Evolutionary conservation across 1,140 invertebrate genomes (phyloP), one percentile per base, ranked within the genome.

Genomic region (Musca domestica): DNA sequence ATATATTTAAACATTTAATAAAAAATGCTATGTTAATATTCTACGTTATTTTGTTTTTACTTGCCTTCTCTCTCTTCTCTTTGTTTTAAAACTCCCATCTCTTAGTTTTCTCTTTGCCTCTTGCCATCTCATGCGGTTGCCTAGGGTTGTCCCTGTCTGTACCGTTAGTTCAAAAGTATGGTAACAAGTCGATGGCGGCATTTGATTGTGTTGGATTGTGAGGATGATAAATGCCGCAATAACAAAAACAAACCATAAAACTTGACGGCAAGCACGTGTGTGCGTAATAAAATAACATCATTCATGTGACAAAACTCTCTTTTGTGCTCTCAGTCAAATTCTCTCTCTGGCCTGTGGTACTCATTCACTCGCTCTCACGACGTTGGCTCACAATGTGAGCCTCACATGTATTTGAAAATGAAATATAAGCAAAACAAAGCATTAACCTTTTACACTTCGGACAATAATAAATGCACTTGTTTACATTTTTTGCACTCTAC

Each of bases 171-270:
- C 14, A 20, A 22, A 41, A 41, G 6, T 41, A 41, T 41, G 34
- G 4, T 41, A 41, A 41, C 34, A 41, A 41, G 34, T 41, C 34
- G 34, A 41, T 41, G 34, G 34, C 34, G 34, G 34, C 10, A 12
- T 12, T 41, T 41, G 34, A 41, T 41, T 41, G 34, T 41, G 34
- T 41, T 12, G 34, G 56, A 17, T 61, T n/a, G n/a, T n/a, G n/a
- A n/a, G 56, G 56, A 30, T 61, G 56, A 61, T 61, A 64, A 64
- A 68, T 61, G 63, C 48, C 67, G 61, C 63, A 67, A 54, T 67
- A 74, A 75, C 73, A 75, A 75, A 73, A 75, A 75, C 74, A 75
- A 75, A 75, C 74, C 74, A 74, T 75, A 74, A 75, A 75, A 75
- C 67, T 71, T 74, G 66, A 70, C 69, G 74, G 66, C 61, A 64